These are phyloP conservation scores for Noctua janthina DNA, from an alignment of 2,888 invertebrate genomes.

Conservation along the genomic window DNA sequence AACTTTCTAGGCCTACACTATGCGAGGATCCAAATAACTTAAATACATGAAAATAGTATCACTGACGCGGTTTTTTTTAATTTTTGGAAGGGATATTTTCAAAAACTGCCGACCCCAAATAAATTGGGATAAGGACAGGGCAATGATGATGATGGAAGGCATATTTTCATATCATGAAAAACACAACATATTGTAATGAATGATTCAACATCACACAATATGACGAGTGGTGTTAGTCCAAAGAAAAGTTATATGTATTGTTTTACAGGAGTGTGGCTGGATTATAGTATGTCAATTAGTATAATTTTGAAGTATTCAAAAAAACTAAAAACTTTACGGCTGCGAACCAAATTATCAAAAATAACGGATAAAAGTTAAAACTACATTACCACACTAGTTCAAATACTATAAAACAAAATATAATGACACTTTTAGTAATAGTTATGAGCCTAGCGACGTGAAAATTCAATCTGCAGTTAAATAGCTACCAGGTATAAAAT, in stretches of 20 bases:
- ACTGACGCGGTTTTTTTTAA: background rate
- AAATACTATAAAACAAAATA: conserved; percentile 16
- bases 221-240: too few relatives aligned
- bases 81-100: background rate
- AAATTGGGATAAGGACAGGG: too few relatives aligned
- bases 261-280: background rate
- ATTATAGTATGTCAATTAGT: background rate
- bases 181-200: background rate
- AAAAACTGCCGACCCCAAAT: too few relatives aligned
- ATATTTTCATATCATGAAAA: background rate
- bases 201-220: too few relatives aligned
- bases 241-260: background rate
- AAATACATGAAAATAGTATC: background rate
- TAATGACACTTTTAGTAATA: conserved; percentile 7
- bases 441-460: background rate
- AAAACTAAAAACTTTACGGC: background rate
- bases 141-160: background rate
- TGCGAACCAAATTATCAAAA: background rate
- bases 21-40: background rate
- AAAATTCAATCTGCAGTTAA: conserved; percentile 30
- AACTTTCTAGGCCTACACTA: background rate
- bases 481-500: conserved; percentile 19
- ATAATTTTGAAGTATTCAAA: too few relatives aligned
- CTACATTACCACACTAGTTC: background rate
- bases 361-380: background rate